These are phyloP conservation scores for Chrysaora quinquecirrha DNA, from an alignment of 30 jellyfish, hydroid and myxozoan species.

Conservation along the genomic window DNA sequence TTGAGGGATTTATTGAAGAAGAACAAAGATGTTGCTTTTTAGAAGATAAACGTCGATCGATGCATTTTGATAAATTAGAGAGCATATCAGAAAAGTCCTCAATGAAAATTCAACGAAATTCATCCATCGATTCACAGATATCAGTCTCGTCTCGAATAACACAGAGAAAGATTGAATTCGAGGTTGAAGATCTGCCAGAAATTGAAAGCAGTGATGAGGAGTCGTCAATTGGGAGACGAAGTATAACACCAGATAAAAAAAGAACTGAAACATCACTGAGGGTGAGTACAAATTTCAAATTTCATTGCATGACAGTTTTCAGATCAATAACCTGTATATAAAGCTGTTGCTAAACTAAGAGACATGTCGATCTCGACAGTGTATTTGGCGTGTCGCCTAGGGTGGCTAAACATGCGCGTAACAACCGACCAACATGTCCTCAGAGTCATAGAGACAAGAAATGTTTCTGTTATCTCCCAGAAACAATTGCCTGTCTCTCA, in stretches of 20 bases:
- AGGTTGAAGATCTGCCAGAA: constrained; percentile 60
- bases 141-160: neutral
- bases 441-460: too few relatives aligned
- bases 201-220: neutral
- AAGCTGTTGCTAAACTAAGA: too few relatives aligned
- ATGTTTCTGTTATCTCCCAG: too few relatives aligned
- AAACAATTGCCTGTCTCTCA: too few relatives aligned
- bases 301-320: too few relatives aligned
- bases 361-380: too few relatives aligned
- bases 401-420: too few relatives aligned
- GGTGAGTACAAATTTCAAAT: constrained; percentile 17
- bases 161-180: constrained; percentile 34
- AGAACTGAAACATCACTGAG: constrained; percentile 67
- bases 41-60: constrained; percentile 42
- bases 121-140: neutral
- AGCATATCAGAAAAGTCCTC: neutral
- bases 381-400: too few relatives aligned
- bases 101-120: neutral
- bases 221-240: constrained; percentile 37
- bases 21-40: constrained; percentile 25
- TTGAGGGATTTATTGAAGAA: constrained; percentile 30
- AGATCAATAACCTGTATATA: too few relatives aligned
- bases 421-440: too few relatives aligned
- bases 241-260: constrained; percentile 42
- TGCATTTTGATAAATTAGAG: constrained; percentile 24